Evolutionary conservation across 1,140 invertebrate species (phyloP).

Genomic region (Glossosoma conforme): DNA sequence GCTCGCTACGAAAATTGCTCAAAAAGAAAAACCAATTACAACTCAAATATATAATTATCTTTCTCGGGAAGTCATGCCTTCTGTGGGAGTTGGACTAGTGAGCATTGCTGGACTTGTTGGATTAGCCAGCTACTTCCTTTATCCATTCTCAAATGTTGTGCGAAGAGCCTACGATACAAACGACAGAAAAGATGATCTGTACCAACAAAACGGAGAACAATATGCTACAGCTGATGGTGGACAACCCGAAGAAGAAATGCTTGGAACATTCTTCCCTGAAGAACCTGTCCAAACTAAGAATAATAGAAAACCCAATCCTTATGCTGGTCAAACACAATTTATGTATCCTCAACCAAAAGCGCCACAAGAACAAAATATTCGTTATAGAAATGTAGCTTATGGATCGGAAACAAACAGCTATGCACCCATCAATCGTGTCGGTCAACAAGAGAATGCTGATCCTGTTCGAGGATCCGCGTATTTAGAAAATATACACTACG

Average conservation of each 20-base stretch:
- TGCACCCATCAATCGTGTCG: constrained; percentile 37
- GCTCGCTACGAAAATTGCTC: constrained; percentile 41
- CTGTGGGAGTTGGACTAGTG: constrained; percentile 68
- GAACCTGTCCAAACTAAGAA: constrained; percentile 8
- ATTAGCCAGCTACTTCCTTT: constrained; percentile 68
- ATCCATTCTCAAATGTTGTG: constrained; percentile 63
- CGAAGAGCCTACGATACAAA: constrained; percentile 60
- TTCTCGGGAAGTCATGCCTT: constrained; percentile 72
- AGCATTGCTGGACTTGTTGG: constrained; percentile 66
- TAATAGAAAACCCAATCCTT: constrained; percentile 38
- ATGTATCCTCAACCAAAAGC: constrained; percentile 45
- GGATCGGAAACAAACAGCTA: constrained; percentile 40
- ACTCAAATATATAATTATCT: constrained; percentile 74
- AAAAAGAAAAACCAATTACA: constrained; percentile 53
- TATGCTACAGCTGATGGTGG: constrained; percentile 58
- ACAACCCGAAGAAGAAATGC: constrained; percentile 67
- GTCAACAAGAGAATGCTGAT: constrained; percentile 44
- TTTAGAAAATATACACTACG: constrained; percentile 41
- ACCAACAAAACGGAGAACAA: constrained; percentile 59
- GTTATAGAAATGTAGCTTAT: constrained; percentile 42
- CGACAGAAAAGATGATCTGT: constrained; percentile 57
- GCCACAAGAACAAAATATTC: constrained; percentile 38
- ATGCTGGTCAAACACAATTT: constrained; percentile 40
- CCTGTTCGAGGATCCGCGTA: constrained; percentile 47
- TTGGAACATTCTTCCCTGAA: constrained; percentile 62